Evolutionary conservation across 2,888 invertebrate species (phyloP).

Genomic region (Pterobdella sp.): DNA sequence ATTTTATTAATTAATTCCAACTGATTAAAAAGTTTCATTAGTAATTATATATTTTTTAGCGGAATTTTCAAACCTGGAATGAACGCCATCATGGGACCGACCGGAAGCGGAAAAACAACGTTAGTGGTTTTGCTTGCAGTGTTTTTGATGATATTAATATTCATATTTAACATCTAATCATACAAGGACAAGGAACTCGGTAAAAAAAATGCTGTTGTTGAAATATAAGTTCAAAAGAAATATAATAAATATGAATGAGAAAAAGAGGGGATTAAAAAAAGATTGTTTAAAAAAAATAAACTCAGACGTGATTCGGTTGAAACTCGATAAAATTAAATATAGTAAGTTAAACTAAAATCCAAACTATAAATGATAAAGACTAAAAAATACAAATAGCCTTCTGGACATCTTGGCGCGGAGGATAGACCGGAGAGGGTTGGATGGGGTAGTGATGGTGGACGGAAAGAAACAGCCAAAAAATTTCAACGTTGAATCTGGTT

Average conservation of each 20-base stretch:
- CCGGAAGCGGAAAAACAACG: conserved; percentile 48
- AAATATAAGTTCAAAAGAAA: too few relatives aligned
- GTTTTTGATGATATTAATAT: too few relatives aligned
- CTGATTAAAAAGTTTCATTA: too few relatives aligned
- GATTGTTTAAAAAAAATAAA: too few relatives aligned
- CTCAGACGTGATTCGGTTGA: too few relatives aligned
- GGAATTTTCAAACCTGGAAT: conserved; percentile 47
- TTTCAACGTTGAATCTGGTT: conserved; percentile 50
- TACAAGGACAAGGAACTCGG: too few relatives aligned
- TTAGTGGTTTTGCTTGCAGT: too few relatives aligned
- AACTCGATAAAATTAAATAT: background rate
- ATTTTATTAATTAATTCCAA: too few relatives aligned
- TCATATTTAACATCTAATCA: too few relatives aligned
- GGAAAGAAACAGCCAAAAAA: conserved; percentile 47
- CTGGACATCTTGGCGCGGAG: conserved; percentile 38
- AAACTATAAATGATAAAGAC: background rate
- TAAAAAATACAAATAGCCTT: conserved; percentile 28
- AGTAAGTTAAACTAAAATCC: background rate
- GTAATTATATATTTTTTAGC: background rate
- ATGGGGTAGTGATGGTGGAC: conserved; percentile 46
- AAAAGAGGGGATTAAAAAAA: too few relatives aligned
- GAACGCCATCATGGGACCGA: conserved; percentile 50
- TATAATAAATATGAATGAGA: too few relatives aligned
- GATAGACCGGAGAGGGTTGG: conserved; percentile 28
- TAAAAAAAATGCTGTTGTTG: too few relatives aligned